Evolutionary conservation across 2,797 vertebrate species (phyloP).

Genomic region (Mergus octosetaceus): DNA sequence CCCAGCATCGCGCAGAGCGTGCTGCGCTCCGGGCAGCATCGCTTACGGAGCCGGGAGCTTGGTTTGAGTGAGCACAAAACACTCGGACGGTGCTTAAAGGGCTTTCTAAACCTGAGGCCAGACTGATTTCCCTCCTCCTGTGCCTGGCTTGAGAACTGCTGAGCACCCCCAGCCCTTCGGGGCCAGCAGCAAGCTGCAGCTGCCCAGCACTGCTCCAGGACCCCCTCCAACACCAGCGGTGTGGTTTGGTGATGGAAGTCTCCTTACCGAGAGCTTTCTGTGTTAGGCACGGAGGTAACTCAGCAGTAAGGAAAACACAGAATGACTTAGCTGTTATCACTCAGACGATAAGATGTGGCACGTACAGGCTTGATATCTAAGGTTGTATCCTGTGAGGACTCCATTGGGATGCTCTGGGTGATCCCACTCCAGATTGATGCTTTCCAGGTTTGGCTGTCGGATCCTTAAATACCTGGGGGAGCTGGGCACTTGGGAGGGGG

Average conservation of each 20-base stretch:
- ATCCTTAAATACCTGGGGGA: conserved; percentile 89
- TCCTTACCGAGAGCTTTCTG: neutral
- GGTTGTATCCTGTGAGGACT: conserved; percentile 88
- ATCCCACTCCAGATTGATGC: conserved; percentile 89
- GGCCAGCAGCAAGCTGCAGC: neutral
- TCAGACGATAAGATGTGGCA: neutral
- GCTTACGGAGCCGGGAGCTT: rapidly evolving
- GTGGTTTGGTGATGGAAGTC: neutral
- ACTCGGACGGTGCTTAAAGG: rapidly evolving
- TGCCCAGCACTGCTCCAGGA: neutral
- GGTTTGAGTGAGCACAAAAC: neutral
- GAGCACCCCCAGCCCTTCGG: neutral
- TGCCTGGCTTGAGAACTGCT: rapidly evolving
- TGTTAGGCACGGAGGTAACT: neutral
- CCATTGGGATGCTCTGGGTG: conserved; percentile 94
- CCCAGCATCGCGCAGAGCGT: neutral
- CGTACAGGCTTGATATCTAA: conserved; percentile 89
- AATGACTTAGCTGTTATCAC: neutral
- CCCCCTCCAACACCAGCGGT: neutral
- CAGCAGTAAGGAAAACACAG: neutral
- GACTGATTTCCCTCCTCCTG: neutral
- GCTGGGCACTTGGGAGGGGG: conserved; percentile 87
- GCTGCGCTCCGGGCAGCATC: rapidly evolving
- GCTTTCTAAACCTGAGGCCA: neutral
- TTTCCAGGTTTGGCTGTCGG: conserved; percentile 83